Conservation (phyloP, 1,140 invertebrate genomes). For the Acromyrmex charruanus region DNA sequence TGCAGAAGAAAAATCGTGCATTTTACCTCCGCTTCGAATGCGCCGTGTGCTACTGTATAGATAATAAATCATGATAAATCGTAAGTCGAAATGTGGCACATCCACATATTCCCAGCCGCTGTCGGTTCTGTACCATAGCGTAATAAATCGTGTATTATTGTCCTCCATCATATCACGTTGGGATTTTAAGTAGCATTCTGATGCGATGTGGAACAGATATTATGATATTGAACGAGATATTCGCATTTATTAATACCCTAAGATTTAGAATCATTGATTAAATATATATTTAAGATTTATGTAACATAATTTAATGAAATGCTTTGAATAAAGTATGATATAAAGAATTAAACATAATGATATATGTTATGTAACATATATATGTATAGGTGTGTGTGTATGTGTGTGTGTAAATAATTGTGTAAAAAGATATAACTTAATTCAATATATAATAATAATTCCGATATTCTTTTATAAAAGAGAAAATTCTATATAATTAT, state of each 20-base stretch:
- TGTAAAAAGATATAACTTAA: not conserved
- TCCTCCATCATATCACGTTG: not conserved
- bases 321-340: not conserved
- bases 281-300: not conserved
- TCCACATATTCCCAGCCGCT: not conserved
- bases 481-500: not conserved
- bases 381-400: too few relatives aligned
- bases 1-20: slow-evolving; percentile 11
- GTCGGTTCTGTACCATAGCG: slow-evolving; percentile 8
- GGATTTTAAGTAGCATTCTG: slow-evolving; percentile 25
- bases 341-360: not conserved
- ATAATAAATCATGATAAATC: slow-evolving; percentile 50
- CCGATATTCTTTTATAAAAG: not conserved
- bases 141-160: slow-evolving; percentile 42
- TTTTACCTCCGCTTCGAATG: not conserved
- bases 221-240: not conserved
- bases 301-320: not conserved
- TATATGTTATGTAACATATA: too few relatives aligned
- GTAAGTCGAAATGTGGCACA: slow-evolving; percentile 18
- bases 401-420: too few relatives aligned
- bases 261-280: not conserved
- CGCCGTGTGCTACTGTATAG: not conserved
- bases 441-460: not conserved
- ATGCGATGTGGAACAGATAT: not conserved
- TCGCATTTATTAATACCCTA: not conserved